Evolutionary conservation across 2,888 invertebrate species (phyloP).

Genomic region (Petrophora chlorosata): DNA sequence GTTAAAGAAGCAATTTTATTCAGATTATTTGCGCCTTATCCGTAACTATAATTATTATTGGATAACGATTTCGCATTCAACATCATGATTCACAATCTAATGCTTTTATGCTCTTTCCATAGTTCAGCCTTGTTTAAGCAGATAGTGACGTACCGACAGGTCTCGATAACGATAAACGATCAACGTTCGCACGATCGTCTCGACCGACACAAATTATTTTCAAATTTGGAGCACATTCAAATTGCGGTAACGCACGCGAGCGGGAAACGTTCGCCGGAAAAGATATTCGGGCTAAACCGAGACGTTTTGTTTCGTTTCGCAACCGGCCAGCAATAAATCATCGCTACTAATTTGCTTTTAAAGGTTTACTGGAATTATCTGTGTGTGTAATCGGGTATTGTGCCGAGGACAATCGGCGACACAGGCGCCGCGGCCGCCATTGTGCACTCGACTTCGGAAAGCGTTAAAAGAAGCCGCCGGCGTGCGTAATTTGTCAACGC

Average conservation of each 20-base stretch:
- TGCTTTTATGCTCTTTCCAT: background rate
- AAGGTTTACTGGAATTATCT: constrained; percentile 79
- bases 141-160: constrained; percentile 49
- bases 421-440: constrained; percentile 55
- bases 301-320: constrained; percentile 64
- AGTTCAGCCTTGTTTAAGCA: background rate
- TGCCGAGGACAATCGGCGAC: constrained; percentile 64
- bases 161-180: constrained; percentile 49
- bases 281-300: constrained; percentile 59
- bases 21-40: no score
- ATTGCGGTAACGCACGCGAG: constrained; percentile 80
- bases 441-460: constrained; percentile 49
- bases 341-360: constrained; percentile 82
- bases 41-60: no score
- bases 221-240: constrained; percentile 81
- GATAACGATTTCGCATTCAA: no score
- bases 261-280: constrained; percentile 69
- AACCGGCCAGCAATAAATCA: constrained; percentile 77
- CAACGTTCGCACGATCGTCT: constrained; percentile 54
- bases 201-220: constrained; percentile 74
- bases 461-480: constrained; percentile 64
- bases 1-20: background rate
- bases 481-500: constrained; percentile 72
- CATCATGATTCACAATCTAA: background rate
- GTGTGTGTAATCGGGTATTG: constrained; percentile 76